phyloP scores from a whole-genome alignment of 2,888 invertebrate species.

The Macropis europaea region DNA sequence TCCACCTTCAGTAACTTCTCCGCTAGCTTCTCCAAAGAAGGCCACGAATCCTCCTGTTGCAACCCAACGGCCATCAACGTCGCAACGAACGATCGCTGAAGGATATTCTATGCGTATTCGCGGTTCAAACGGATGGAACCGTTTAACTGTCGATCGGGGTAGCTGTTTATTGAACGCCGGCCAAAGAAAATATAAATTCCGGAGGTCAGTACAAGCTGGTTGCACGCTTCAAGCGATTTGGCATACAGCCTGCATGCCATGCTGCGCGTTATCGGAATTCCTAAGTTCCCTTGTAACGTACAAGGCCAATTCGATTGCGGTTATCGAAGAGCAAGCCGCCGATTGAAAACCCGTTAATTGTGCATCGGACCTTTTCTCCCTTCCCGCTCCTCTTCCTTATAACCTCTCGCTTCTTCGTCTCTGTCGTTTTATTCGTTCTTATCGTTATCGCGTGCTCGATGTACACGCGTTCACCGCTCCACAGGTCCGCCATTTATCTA shows the following conservation, averaged over 20 bases:
- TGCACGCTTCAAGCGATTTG: conserved; percentile 41
- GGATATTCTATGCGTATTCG: conserved; percentile 13
- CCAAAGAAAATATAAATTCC: conserved; percentile 48
- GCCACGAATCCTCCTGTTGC: not conserved
- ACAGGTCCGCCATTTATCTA: conserved; percentile 4
- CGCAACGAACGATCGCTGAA: conserved; percentile 18
- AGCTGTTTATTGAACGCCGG: conserved; percentile 17
- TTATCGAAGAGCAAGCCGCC: conserved; percentile 38
- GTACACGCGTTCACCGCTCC: too few species aligned
- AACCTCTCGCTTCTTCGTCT: not conserved
- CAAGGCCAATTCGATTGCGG: conserved; percentile 27
- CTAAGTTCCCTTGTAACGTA: conserved; percentile 39
- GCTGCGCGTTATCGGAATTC: conserved; percentile 50
- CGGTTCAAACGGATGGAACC: conserved; percentile 43
- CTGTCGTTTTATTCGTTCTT: conserved; percentile 19
- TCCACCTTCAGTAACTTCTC: too few species aligned
- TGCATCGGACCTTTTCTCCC: not conserved
- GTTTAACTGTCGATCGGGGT: conserved; percentile 7
- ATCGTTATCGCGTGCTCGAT: conserved; percentile 41
- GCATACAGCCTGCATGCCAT: conserved; percentile 55
- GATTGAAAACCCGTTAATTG: conserved; percentile 50
- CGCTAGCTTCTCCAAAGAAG: too few species aligned
- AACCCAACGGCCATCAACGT: conserved; percentile 12
- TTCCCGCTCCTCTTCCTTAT: not conserved
- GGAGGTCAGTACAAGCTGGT: conserved; percentile 9